phyloP scores from a whole-genome alignment of 2,888 invertebrate species.

The Xanthia icteritia region DNA sequence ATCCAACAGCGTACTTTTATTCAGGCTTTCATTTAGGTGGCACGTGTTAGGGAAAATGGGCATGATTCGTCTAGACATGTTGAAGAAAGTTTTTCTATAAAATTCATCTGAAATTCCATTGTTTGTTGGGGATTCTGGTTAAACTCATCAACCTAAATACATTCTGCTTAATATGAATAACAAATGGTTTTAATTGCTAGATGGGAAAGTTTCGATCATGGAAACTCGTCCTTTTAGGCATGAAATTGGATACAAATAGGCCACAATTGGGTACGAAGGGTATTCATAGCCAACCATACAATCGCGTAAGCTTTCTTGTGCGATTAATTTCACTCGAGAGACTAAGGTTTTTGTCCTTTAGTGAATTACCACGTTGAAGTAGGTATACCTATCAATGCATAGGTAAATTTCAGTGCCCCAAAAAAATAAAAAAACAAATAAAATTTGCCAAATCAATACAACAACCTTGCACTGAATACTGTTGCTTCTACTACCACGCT shows the following conservation, averaged over 20 bases:
- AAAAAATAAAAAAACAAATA: too few relatives aligned
- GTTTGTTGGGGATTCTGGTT: background rate
- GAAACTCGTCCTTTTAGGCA: background rate
- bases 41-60: background rate
- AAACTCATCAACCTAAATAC: background rate
- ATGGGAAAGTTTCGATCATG: background rate
- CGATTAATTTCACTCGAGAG: background rate
- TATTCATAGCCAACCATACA: background rate
- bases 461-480: too few relatives aligned
- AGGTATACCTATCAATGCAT: background rate
- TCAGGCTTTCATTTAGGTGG: background rate
- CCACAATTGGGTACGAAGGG: background rate
- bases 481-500: too few relatives aligned
- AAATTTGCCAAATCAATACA: background rate
- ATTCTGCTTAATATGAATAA: background rate
- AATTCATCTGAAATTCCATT: background rate
- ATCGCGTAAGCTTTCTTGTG: background rate
- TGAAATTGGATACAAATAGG: background rate
- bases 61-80: conserved; percentile 7
- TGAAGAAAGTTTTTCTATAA: conserved; percentile 1
- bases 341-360: background rate
- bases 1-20: background rate
- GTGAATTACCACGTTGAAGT: background rate
- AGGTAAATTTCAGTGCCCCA: background rate
- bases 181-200: background rate